Base-by-base conservation (phyloP, 2,113 vertebrate species). In the Platysteira castanea region DNA sequence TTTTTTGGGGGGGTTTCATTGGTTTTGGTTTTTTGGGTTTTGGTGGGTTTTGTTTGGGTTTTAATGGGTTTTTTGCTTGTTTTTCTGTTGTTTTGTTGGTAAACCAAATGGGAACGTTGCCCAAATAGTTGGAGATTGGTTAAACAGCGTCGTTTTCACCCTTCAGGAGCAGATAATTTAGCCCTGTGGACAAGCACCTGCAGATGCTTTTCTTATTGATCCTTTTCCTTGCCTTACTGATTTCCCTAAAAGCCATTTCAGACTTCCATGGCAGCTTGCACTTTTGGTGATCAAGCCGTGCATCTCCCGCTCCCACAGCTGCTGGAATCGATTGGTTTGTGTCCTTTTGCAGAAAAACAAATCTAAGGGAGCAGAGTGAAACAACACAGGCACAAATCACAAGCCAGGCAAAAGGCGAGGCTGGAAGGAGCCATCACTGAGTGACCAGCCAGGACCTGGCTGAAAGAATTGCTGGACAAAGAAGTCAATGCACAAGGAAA, bases 111-210 rank as follows among this genome's bases (percentile, higher is more conserved):
- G 2, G 26, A 92, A 27, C 13, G 14, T 31, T 44, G 3, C 11
- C 3, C 13, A 59, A 7, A 18, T 7, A 41, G 6, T 2, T 42
- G 27, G 15, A 6, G 10, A 12, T 7, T 1, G 11, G 4, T 49
- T 42, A 16, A 5, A 30, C 21, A 17, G 4, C 4, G 0, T 14
- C 17, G 2, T 77, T 90, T 87, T 78, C 50, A 46, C 18, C 33
- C 39, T 86, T 54, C 30, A 44, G 18, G 39, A 54, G 12, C 53
- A 50, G 20, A 26, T 1, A 10, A 17, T 7, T 15, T 19, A 80
- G 53, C 17, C 8, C 13, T 18, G 11, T 54, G 41, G 39, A 37
- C 11, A 35, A 80, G 7, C 47, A 84, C 44, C 44, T 61, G 17
- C 15, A 71, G 3, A 2, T 91, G 7, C 11, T 81, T 9, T 41